Base-by-base conservation (phyloP, 1,140 invertebrate genomes). In the Drosophila tani region DNA sequence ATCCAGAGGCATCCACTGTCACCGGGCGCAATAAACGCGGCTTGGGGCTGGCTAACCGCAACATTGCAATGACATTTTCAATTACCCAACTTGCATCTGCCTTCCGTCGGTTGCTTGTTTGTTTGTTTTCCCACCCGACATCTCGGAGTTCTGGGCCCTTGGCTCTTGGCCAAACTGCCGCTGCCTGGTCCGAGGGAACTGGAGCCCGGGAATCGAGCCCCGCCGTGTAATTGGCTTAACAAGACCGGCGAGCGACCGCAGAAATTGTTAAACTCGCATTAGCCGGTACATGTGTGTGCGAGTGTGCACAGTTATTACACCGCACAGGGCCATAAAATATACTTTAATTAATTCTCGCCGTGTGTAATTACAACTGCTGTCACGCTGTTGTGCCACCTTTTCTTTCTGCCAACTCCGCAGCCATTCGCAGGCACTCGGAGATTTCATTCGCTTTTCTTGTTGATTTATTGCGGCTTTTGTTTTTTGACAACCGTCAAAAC, bases 201-300 rank as follows among this genome's bases (percentile, higher is more conserved):
- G 29, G 43, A 43, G 57, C 29, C 49, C 29, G 24, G 49, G 29
- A 73, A 73, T 40, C 17, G 24, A 74, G 60, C 50, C 50, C 56
- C 63, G 62, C 65, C 81, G 67, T 88, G 69, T 90, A 88, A 88
- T 90, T 88, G 84, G 84, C 84, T 88, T 88, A 90, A 84, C 81
- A 84, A 84, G 84, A 69, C 73, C 84, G 65, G 75, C 66, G 53
- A 62, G 80, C 82, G 40, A 78, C 82, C 82, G 65, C 82, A 81
- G 71, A 80, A 87, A 53, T 81, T 75, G 81, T 81, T 77, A 87
- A 86, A 83, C 64, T 87, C 73, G 47, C 84, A 84, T 88, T 87
- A 88, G 80, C 75, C 27, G 64, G 17, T n/a, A 29, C 45, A 21
- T 43, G 59, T 75, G 38, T 62, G 40, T 62, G 32, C 32, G 27